phyloP scores from a whole-genome alignment of 2,888 invertebrate genomes.

The Drosophila formosana region DNA sequence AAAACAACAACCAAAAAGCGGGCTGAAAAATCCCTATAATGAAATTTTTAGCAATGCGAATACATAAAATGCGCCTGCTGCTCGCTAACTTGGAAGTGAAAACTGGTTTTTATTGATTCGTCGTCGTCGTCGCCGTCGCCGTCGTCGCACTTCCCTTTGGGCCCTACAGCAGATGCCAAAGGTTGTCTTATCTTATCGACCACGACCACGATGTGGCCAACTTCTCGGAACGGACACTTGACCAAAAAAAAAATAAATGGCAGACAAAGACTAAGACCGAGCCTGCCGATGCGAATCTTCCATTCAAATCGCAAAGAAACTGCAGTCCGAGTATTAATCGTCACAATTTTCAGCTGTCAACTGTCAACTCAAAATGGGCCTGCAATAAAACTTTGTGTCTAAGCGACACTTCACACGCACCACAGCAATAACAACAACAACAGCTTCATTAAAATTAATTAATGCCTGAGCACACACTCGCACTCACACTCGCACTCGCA shows the following conservation, averaged over 20 bases:
- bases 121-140: constrained; percentile 26
- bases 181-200: constrained; percentile 70
- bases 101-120: constrained; percentile 69
- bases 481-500: constrained; percentile 34
- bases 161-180: constrained; percentile 53
- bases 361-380: constrained; percentile 60
- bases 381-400: constrained; percentile 54
- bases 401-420: constrained; percentile 74
- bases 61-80: constrained; percentile 42
- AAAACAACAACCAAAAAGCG: constrained; percentile 30
- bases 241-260: constrained; percentile 44
- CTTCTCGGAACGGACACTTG: constrained; percentile 66
- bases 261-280: neutral
- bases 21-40: constrained; percentile 61
- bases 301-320: constrained; percentile 43
- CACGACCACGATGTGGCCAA: constrained; percentile 40
- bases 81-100: constrained; percentile 27
- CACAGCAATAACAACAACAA: constrained; percentile 57
- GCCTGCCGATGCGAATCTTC: constrained; percentile 17
- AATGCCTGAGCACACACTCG: constrained; percentile 74
- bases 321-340: constrained; percentile 60
- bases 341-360: constrained; percentile 70
- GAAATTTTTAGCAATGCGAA: constrained; percentile 57
- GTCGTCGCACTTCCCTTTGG: constrained; percentile 2
- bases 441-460: constrained; percentile 83